Evolutionary conservation across 2,888 invertebrate species (phyloP), one percentile per base, ranked within the genome.

Genomic region (Byasa hedistus): DNA sequence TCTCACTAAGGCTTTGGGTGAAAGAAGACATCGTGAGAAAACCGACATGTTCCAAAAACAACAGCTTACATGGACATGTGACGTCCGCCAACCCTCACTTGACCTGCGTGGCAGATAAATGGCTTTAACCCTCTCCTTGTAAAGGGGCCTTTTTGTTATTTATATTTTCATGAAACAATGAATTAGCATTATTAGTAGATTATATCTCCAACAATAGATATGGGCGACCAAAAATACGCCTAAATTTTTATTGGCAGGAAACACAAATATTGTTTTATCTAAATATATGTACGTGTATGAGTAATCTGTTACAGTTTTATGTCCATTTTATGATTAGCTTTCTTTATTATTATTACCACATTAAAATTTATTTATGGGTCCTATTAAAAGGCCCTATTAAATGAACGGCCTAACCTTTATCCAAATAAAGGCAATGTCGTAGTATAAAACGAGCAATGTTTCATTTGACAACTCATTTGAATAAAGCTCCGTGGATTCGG

Each of bases 301-400:
- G 39, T 15, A 48, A 48, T n/a, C 48, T 48, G 4, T 48, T 48
- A 48, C n/a, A 19, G 1, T 48, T 48, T 48, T 48, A 48, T n/a
- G 2, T n/a, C 12, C 17, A 24, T 62, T 56, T 62, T 62, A 62
- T 62, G 56, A 55, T 61, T 57, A 56, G 17, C 24, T 56, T 27
- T 22, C 55, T 56, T 62, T 62, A 62, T 56, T 62, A 61, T 22
- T 22, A 62, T 56, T 48, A 62, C 48, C 23, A 24, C 44, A 27
- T 48, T 23, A 61, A 44, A 19, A 56, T 22, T 44, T 27, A 62
- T 62, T 62, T 62, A 62, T 62, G 27, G 27, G 23, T 3, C n/a
- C 21, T 56, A 56, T 62, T 62, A 62, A 62, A 62, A 57, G 24
- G 27, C 27, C 44, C 48, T 56, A 44, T 56, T 62, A 62, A 62